phyloP scores from a whole-genome alignment of 2,888 invertebrate species.

The Heliconius ismenius region DNA sequence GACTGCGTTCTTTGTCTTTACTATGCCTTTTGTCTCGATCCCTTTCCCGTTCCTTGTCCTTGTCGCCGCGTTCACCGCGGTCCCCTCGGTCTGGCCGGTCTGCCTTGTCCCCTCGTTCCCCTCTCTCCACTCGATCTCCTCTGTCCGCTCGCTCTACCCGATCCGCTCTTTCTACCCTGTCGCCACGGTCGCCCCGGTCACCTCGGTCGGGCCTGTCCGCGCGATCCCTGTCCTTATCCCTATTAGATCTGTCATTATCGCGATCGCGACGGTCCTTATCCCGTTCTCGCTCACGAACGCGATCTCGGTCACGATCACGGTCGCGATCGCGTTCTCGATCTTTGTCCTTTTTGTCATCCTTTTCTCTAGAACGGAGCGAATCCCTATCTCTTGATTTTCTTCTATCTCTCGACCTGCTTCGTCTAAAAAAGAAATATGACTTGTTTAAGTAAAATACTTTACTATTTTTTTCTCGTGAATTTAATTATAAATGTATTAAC shows the following conservation, averaged over 20 bases:
- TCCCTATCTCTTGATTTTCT: conserved; percentile 84
- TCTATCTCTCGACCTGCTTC: conserved; percentile 72
- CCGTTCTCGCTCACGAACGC: conserved; percentile 58
- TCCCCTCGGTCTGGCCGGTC: neutral
- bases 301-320: conserved; percentile 52
- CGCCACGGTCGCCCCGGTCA: neutral
- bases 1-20: conserved; percentile 47
- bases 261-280: conserved; percentile 49
- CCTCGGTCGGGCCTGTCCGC: neutral
- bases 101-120: neutral
- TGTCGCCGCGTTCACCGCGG: conserved; percentile 54
- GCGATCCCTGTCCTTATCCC: neutral
- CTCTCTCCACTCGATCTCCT: neutral
- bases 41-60: conserved; percentile 49
- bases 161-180: neutral
- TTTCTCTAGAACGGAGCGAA: conserved; percentile 80
- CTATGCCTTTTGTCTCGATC: conserved; percentile 51
- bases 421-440: conserved; percentile 50
- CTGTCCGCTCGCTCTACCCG: neutral
- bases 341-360: conserved; percentile 71
- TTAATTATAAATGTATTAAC: no score
- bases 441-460: neutral
- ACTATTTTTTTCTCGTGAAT: neutral
- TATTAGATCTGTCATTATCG: conserved; percentile 33
- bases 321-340: conserved; percentile 61